These are phyloP conservation scores for Sebastes melanostomus DNA, from an alignment of 2,797 vertebrate species.

Conservation along the genomic window DNA sequence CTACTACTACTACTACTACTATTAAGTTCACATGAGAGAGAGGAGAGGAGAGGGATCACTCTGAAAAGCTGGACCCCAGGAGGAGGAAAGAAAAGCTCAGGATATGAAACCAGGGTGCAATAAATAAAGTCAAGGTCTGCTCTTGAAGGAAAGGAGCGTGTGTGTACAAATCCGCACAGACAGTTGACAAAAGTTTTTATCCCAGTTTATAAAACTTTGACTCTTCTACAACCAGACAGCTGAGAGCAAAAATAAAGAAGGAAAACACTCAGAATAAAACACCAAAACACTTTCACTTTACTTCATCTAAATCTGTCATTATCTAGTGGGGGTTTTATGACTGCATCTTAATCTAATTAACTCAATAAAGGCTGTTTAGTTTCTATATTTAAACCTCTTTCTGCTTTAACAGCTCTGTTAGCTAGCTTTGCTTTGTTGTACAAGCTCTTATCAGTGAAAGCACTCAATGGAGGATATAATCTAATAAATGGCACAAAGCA, in stretches of 20 bases:
- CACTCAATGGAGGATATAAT: no score
- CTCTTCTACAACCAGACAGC: background rate
- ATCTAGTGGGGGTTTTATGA: background rate
- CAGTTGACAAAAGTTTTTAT: background rate
- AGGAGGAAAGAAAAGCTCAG: background rate
- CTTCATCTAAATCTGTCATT: no score
- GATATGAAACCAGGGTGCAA: constrained; percentile 11
- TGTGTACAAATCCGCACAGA: background rate
- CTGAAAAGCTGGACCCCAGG: background rate
- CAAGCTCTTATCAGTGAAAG: constrained; percentile 29
- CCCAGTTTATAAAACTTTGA: background rate
- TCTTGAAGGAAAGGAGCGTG: background rate
- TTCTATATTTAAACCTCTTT: background rate
- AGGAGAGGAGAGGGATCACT: background rate
- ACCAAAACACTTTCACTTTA: background rate
- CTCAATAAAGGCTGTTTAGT: background rate
- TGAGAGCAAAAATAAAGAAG: background rate
- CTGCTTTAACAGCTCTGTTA: background rate
- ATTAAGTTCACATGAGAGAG: background rate
- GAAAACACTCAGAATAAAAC: background rate
- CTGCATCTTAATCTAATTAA: background rate
- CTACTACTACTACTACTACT: background rate
- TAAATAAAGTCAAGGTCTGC: constrained; percentile 12
- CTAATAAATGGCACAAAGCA: background rate
- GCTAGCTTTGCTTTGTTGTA: constrained; percentile 58